Evolutionary conservation across 2,113 vertebrate genomes (phyloP).

Genomic region (Chascanopsetta lugubris): DNA sequence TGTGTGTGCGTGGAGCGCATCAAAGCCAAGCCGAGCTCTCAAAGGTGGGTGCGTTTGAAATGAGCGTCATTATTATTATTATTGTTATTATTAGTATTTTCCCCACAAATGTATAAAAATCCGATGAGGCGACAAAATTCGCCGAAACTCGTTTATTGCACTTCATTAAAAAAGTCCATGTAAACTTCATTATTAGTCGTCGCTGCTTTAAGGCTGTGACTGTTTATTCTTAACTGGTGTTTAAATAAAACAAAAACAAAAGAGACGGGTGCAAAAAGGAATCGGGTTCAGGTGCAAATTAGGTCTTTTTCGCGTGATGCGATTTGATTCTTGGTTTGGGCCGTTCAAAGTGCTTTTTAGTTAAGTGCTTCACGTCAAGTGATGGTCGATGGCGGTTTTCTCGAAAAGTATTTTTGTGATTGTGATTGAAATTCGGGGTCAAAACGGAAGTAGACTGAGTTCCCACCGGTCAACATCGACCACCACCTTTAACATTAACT

Average conservation of each 20-base stretch:
- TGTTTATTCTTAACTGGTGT: constrained; percentile 22
- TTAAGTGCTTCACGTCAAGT: constrained; percentile 58
- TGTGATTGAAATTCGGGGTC: constrained; percentile 1
- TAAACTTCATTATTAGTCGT: constrained; percentile 51
- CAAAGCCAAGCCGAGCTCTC: constrained; percentile 69
- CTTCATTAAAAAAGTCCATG: constrained; percentile 44
- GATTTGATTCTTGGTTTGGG: constrained; percentile 32
- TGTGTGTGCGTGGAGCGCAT: constrained; percentile 24
- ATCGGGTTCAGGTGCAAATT: constrained; percentile 49
- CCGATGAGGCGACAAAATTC: constrained; percentile 21
- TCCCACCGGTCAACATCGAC: constrained; percentile 8
- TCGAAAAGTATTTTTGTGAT: not conserved
- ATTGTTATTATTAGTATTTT: not conserved
- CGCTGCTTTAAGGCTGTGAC: constrained; percentile 18
- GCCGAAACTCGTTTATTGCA: constrained; percentile 66
- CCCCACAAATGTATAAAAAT: constrained; percentile 28
- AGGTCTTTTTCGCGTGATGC: not conserved
- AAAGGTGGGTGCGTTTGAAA: constrained; percentile 42
- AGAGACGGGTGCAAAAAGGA: constrained; percentile 47
- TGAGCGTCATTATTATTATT: constrained; percentile 8
- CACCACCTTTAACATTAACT: constrained; percentile 47
- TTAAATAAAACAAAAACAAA: no score
- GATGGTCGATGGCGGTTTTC: not conserved
- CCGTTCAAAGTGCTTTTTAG: constrained; percentile 68
- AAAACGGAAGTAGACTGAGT: constrained; percentile 10